A percentile compares a stretch with the other conserved stretches of the same genome.
These are phyloP conservation scores for Drosophila diplacantha DNA, from an alignment of 2,888 invertebrate species.

Conservation along the genomic window DNA sequence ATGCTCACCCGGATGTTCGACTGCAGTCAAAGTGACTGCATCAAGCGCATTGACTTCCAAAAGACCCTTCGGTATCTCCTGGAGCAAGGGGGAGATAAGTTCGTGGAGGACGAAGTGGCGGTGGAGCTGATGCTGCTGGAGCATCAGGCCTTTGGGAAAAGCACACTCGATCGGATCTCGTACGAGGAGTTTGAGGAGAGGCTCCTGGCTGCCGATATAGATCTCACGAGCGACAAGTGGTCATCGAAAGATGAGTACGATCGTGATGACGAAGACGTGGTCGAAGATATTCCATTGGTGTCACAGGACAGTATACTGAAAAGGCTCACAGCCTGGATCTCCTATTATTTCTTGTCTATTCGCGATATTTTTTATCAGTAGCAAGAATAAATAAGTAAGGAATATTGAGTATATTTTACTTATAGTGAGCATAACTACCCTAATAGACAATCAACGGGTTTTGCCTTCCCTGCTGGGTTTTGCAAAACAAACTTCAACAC, in stretches of 20 bases:
- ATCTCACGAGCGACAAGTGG: slow-evolving; percentile 49
- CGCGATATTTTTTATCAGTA: slow-evolving; percentile 9
- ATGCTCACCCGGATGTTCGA: slow-evolving; percentile 49
- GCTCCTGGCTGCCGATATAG: slow-evolving; percentile 27
- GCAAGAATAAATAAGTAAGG: background rate
- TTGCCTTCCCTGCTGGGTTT: background rate
- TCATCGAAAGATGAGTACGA: slow-evolving; percentile 2
- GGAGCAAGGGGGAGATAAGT: background rate
- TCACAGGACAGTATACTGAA: background rate
- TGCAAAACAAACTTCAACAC: background rate
- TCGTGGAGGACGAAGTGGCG: slow-evolving; percentile 3
- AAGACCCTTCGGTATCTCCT: slow-evolving; percentile 31
- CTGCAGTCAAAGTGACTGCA: slow-evolving; percentile 18
- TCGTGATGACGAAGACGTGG: background rate
- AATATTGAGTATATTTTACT: background rate
- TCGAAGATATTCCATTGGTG: background rate
- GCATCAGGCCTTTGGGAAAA: slow-evolving; percentile 34
- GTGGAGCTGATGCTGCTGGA: slow-evolving; percentile 41
- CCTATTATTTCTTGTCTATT: slow-evolving; percentile 1
- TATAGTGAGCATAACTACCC: background rate
- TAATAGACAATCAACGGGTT: background rate
- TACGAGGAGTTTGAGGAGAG: slow-evolving; percentile 43
- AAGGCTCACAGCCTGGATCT: background rate
- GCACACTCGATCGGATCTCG: background rate
- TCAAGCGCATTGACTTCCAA: slow-evolving; percentile 42